A percentile compares a stretch with the other conserved stretches of the same genome.
Evolutionary conservation across 2,113 vertebrate genomes (phyloP).

Genomic region (Pelecanoides urinatrix): DNA sequence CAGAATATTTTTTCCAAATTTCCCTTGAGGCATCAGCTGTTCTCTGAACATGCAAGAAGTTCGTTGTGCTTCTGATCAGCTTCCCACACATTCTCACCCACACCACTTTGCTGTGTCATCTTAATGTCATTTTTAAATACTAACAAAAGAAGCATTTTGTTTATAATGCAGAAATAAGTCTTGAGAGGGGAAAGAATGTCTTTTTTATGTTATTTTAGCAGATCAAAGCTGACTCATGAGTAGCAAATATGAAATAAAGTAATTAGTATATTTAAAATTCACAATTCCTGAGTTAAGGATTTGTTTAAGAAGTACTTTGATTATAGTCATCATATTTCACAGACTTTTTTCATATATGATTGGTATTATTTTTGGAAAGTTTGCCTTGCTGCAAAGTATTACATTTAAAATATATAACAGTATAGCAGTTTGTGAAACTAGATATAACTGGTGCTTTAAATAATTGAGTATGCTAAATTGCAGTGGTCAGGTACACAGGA

Average conservation of each 20-base stretch:
- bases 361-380: background rate
- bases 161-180: constrained; percentile 30
- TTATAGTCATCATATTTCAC: background rate
- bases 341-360: background rate
- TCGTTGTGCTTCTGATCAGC: constrained; percentile 41
- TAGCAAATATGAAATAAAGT: constrained; percentile 2
- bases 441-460: background rate
- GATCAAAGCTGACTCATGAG: constrained; percentile 15
- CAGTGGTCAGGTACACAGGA: background rate
- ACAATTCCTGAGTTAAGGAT: background rate
- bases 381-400: background rate
- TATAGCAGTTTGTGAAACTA: background rate
- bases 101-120: constrained; percentile 54
- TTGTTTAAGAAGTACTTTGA: background rate
- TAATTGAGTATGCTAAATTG: background rate
- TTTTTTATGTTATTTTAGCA: constrained; percentile 6
- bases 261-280: background rate
- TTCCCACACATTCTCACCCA: constrained; percentile 53
- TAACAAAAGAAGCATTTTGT: constrained; percentile 49
- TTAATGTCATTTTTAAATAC: constrained; percentile 51
- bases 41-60: constrained; percentile 29
- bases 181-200: background rate
- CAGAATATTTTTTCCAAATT: background rate
- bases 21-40: constrained; percentile 12
- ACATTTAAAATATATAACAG: background rate